phyloP scores from a whole-genome alignment of 2,113 vertebrate species.

The Oreocharis arfaki region DNA sequence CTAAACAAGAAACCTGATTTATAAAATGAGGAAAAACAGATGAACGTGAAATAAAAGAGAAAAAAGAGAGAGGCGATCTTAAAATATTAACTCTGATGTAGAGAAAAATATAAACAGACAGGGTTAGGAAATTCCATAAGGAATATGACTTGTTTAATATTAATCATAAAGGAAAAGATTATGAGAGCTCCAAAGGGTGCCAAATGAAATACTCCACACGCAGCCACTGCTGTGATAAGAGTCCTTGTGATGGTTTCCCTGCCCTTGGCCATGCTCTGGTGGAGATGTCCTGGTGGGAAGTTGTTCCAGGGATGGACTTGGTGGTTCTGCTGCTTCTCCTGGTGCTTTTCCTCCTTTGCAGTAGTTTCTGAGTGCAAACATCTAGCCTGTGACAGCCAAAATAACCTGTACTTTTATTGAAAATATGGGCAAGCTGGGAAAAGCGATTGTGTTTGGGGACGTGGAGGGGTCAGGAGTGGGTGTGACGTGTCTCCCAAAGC shows the following conservation, averaged over 20 bases:
- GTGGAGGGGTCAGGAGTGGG: neutral
- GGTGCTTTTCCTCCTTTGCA: neutral
- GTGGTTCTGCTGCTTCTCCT: neutral
- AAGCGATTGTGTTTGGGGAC: neutral
- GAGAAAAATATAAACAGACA: constrained; percentile 55
- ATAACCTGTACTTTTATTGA: neutral
- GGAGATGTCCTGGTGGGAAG: neutral
- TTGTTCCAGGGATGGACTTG: neutral
- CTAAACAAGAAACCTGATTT: constrained; percentile 63
- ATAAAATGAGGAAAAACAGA: constrained; percentile 48
- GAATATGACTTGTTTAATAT: constrained; percentile 54
- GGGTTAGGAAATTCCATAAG: constrained; percentile 47
- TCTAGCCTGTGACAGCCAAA: neutral
- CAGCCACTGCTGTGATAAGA: neutral
- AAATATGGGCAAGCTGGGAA: neutral
- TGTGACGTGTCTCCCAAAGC: neutral
- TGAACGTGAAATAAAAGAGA: constrained; percentile 25
- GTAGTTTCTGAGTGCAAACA: neutral
- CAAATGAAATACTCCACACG: neutral
- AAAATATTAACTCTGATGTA: constrained; percentile 50
- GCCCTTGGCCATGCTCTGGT: neutral
- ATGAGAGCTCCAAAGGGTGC: neutral
- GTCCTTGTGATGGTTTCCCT: neutral
- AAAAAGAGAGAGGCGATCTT: neutral
- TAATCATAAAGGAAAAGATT: constrained; percentile 63